Base-by-base conservation (phyloP, 2,113 vertebrate species). In the Clinocottus analis region DNA sequence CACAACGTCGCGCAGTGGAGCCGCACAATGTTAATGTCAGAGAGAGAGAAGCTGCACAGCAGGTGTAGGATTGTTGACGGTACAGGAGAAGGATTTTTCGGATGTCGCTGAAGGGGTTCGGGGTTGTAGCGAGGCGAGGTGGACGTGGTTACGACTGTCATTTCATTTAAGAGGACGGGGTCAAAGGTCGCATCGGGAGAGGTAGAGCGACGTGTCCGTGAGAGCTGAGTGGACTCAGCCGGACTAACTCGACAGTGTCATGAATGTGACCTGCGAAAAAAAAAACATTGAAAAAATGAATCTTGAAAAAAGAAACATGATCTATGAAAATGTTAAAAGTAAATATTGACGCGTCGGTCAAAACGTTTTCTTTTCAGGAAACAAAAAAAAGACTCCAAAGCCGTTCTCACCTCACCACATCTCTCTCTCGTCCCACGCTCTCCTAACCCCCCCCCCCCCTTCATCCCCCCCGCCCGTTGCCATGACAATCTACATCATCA, bases 401-500 rank as follows among this genome's bases (percentile, higher is more conserved):
- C 27, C 29, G 64, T 37, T 37, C 45, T 75, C 43, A 61, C 49
- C 65, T 31, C 3, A 27, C 29, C 51, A 66, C n/a, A n/a, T n/a
- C n/a, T 56, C 72, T 68, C 13, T 76, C 56, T 62, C 47, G 3
- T 79, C 79, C 58, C 70, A 64, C 81, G 53, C 55, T 61, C 49
- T 56, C 65, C 69, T 37, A 70, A 55, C 59, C n/a, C n/a, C n/a
- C n/a, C n/a, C n/a, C n/a, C n/a, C n/a, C n/a, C n/a, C n/a, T n/a
- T n/a, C n/a, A n/a, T n/a, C n/a, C n/a, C n/a, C n/a, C n/a, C n/a
- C n/a, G n/a, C n/a, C n/a, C 64, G 87, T 90, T 92, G 93, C 92
- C 94, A 94, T 92, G 93, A 95, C 94, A 94, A 94, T 95, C 88
- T 89, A 60, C 80, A 80, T 86, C 67, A 72, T 74, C 77, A 70